phyloP scores from a whole-genome alignment of 2,113 vertebrate species.

The Mastomys natalensis region DNA sequence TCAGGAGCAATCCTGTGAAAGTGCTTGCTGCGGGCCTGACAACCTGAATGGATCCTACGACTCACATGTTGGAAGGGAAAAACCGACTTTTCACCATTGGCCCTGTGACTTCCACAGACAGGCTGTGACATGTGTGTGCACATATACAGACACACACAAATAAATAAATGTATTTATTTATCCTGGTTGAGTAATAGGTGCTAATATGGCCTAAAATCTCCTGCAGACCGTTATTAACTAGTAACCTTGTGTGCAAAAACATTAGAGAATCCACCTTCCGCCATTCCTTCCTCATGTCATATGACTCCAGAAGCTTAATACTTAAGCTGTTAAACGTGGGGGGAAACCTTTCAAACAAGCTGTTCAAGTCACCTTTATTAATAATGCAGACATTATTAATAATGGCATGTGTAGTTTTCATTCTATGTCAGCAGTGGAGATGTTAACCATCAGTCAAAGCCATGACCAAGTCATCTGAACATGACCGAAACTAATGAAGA shows the following conservation, averaged over 20 bases:
- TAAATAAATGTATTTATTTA: background rate
- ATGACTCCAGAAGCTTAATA: background rate
- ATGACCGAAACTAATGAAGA: background rate
- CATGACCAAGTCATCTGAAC: background rate
- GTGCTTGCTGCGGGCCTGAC: background rate
- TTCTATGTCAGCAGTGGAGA: conserved; percentile 6
- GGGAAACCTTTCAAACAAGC: background rate
- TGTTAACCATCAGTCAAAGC: background rate
- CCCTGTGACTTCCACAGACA: background rate
- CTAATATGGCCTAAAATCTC: background rate
- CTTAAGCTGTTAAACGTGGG: conserved; percentile 42
- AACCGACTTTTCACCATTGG: background rate
- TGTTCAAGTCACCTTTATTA: background rate
- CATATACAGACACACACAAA: background rate
- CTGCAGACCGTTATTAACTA: background rate
- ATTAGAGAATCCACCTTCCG: background rate
- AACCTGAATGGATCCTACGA: background rate
- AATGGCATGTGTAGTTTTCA: background rate
- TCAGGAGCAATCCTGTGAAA: background rate
- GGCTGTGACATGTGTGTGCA: background rate
- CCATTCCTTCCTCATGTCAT: background rate
- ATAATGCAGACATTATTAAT: background rate
- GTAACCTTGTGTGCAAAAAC: background rate
- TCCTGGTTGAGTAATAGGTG: background rate
- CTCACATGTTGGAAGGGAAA: background rate